Evolutionary conservation across 2,797 vertebrate genomes (phyloP).

Genomic region (Platalea minor): DNA sequence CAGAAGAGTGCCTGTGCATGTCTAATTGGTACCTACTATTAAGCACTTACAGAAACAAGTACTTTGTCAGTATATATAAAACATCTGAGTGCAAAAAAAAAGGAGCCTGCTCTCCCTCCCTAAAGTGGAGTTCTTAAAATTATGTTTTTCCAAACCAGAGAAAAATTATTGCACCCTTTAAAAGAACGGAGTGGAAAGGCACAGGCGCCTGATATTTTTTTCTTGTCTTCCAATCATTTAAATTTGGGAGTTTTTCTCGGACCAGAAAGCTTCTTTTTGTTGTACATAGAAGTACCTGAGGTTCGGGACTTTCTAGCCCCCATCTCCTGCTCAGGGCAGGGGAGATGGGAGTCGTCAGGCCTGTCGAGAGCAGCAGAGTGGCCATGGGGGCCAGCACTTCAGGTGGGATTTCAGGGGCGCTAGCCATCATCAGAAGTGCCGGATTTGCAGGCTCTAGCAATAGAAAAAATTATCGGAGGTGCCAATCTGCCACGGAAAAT

Average conservation of each 20-base stretch:
- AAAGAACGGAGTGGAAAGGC: background rate
- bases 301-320: background rate
- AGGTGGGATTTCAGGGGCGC: background rate
- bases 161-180: background rate
- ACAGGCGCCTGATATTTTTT: background rate
- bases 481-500: background rate
- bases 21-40: background rate
- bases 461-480: background rate
- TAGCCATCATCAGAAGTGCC: background rate
- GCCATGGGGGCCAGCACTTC: background rate
- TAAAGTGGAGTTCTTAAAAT: background rate
- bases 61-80: background rate
- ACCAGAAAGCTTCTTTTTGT: too few relatives aligned
- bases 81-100: background rate
- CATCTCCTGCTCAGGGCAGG: background rate
- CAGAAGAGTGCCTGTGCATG: fast-evolving
- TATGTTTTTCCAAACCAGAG: background rate
- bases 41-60: background rate
- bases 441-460: background rate
- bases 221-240: background rate
- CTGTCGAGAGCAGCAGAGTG: background rate
- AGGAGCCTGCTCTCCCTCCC: background rate
- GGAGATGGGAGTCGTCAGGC: background rate
- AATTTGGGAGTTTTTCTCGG: background rate
- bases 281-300: background rate